phyloP scores from a whole-genome alignment of 2,113 vertebrate species.

The Archocentrus centrarchus region DNA sequence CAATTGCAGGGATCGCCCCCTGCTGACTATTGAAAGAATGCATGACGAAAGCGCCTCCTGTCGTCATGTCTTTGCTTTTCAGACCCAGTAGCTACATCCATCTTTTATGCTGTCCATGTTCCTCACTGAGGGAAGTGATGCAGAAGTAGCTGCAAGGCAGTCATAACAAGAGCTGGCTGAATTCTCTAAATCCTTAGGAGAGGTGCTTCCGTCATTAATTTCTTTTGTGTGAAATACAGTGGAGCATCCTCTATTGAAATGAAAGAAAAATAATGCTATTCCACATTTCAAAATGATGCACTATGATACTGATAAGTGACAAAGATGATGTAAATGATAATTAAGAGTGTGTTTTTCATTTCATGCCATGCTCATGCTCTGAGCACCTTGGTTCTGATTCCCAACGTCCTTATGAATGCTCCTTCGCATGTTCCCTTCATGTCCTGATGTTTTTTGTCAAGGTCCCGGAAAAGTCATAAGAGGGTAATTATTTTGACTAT shows the following conservation, averaged over 20 bases:
- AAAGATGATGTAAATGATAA: no score
- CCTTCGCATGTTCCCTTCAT: no score
- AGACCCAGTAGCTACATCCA: not conserved
- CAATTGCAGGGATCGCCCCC: not conserved
- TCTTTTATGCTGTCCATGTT: constrained; percentile 6
- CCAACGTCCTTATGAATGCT: no score
- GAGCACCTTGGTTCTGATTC: no score
- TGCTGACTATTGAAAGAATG: not conserved
- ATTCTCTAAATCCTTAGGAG: not conserved
- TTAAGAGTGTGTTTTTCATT: no score
- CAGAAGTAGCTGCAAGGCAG: not conserved
- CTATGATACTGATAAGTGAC: no score
- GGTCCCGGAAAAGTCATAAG: no score
- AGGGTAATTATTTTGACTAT: no score
- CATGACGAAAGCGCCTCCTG: not conserved
- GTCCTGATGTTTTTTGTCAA: no score
- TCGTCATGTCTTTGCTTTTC: not conserved
- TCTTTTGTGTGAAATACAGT: not conserved
- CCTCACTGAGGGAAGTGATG: not conserved
- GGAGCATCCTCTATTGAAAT: not conserved
- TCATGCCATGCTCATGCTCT: no score
- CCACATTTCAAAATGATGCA: not conserved
- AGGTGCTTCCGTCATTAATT: not conserved
- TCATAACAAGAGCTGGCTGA: constrained; percentile 4
- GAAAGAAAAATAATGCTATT: not conserved